phyloP scores from a whole-genome alignment of 2,888 invertebrate genomes.

The Theodoxus fluviatilis region DNA sequence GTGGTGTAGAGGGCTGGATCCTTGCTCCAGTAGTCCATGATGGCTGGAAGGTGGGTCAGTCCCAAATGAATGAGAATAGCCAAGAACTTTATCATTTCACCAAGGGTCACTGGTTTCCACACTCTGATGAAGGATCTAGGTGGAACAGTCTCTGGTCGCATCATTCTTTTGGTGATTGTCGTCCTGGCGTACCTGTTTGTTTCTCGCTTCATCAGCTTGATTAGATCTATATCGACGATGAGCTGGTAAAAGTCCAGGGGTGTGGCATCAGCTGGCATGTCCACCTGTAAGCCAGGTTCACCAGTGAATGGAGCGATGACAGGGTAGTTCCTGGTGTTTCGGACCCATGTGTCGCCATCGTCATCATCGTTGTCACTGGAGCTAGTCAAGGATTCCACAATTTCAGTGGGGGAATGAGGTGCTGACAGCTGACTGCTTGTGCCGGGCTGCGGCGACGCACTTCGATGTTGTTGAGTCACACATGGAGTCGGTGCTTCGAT shows the following conservation, averaged over 20 bases:
- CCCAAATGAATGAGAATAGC: constrained; percentile 18
- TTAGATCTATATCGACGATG: neutral
- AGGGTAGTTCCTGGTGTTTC: too few relatives aligned
- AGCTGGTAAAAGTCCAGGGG: neutral
- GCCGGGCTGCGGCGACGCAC: too few relatives aligned
- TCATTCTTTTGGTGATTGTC: too few relatives aligned
- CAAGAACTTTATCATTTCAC: neutral
- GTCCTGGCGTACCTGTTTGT: constrained; percentile 10
- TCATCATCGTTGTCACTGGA: too few relatives aligned
- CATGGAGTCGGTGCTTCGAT: too few relatives aligned
- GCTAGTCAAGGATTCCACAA: too few relatives aligned
- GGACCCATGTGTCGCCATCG: too few relatives aligned
- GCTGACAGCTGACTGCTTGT: too few relatives aligned
- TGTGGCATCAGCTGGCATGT: neutral
- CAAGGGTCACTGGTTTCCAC: neutral
- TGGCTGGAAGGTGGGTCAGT: neutral
- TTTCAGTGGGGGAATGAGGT: too few relatives aligned
- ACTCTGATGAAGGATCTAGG: neutral
- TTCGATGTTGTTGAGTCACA: too few relatives aligned
- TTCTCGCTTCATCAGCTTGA: neutral
- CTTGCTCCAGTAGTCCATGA: constrained; percentile 11
- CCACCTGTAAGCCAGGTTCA: neutral
- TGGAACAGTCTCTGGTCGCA: neutral
- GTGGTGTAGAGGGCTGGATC: neutral
- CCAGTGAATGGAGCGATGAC: neutral